phyloP scores from a whole-genome alignment of 2,113 vertebrate genomes.

The Entelurus aequoreus region DNA sequence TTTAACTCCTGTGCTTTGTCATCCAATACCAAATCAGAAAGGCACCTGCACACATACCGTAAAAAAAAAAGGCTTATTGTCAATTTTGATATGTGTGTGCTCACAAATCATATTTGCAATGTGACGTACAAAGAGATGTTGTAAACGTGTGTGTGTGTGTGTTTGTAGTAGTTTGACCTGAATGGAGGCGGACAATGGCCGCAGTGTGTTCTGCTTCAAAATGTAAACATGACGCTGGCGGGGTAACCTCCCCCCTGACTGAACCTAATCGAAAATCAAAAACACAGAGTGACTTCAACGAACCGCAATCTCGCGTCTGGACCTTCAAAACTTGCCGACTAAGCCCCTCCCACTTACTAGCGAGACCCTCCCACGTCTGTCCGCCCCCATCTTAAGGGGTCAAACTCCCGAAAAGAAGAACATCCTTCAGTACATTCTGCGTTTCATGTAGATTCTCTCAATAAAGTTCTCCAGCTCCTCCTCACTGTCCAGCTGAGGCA shows the following conservation, averaged over 20 bases:
- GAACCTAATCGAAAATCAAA: slow-evolving; percentile 11
- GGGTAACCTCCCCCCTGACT: slow-evolving; percentile 47
- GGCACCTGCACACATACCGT: slow-evolving; percentile 46
- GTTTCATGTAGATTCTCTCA: slow-evolving; percentile 84
- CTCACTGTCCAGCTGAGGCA: slow-evolving; percentile 73
- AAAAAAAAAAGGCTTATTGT: slow-evolving; percentile 44
- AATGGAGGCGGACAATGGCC: slow-evolving; percentile 71
- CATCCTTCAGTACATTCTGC: slow-evolving; percentile 73
- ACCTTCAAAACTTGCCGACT: slow-evolving; percentile 20
- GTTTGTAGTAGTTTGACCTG: slow-evolving; percentile 67
- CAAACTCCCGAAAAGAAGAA: slow-evolving; percentile 3
- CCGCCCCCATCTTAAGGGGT: not conserved
- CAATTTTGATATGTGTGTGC: slow-evolving; percentile 22
- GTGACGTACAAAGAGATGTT: slow-evolving; percentile 54
- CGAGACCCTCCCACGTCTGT: too few species aligned
- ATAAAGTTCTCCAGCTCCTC: slow-evolving; percentile 91
- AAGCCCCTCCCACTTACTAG: too few species aligned
- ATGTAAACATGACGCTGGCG: slow-evolving; percentile 76
- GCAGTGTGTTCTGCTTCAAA: slow-evolving; percentile 69
- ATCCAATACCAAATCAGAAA: slow-evolving; percentile 45
- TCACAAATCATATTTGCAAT: slow-evolving; percentile 42
- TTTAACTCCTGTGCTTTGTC: slow-evolving; percentile 13
- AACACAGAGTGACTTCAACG: slow-evolving; percentile 66
- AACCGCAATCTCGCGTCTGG: slow-evolving; percentile 57
- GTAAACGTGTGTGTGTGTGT: slow-evolving; percentile 67